Evolutionary conservation across 1,140 invertebrate species (phyloP).

Genomic region (Tetragnatha versicolor): DNA sequence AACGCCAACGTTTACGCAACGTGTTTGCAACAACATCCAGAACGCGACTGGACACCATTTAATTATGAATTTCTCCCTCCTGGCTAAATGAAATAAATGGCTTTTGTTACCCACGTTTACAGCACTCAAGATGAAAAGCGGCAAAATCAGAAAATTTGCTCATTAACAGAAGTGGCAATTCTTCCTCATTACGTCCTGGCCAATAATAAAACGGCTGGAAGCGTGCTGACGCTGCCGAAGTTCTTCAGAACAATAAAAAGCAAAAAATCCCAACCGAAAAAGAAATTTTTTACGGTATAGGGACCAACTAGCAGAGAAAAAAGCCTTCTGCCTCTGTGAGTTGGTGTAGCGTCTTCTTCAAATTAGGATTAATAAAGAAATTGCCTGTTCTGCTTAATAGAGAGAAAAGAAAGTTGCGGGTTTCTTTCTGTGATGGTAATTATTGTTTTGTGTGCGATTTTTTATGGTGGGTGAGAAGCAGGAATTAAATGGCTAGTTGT

Average conservation of each 20-base stretch:
- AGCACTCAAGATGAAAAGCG: background rate
- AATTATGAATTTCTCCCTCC: slow-evolving; percentile 4
- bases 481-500: no score
- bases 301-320: background rate
- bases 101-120: background rate
- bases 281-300: background rate
- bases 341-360: slow-evolving; percentile 17
- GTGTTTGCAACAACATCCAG: no score
- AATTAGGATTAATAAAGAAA: slow-evolving; percentile 33
- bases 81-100: slow-evolving; percentile 15
- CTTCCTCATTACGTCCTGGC: slow-evolving; percentile 7
- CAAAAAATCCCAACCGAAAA: background rate
- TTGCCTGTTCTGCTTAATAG: background rate
- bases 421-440: background rate
- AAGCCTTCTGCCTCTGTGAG: background rate
- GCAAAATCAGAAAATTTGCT: background rate
- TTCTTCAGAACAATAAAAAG: background rate
- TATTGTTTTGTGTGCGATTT: slow-evolving; percentile 1
- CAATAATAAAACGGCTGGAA: background rate
- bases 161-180: slow-evolving; percentile 20
- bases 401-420: background rate
- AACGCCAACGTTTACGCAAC: background rate
- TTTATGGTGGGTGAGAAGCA: no score
- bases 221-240: background rate
- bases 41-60: background rate